Conservation (phyloP, 2,113 vertebrate genomes). For the Bos taurus region ARS-UCD2.0 NC_037328.1:87454501-87455000, state of each 20-base stretch:
- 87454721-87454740: conserved; percentile 1
- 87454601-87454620: background rate
- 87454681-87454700: background rate
- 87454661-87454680: background rate
- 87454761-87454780: background rate
- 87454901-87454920: background rate
- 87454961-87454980: background rate
- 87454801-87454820: background rate
- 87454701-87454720: background rate
- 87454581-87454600: background rate
- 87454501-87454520: background rate
- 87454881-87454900: background rate
- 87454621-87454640: conserved; percentile 8
- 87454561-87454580: background rate
- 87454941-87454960: background rate
- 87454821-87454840: background rate
- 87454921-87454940: background rate
- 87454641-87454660: background rate
- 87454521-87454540: background rate
- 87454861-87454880: background rate
- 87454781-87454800: background rate
- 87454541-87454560: background rate
- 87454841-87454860: background rate
- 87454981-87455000: background rate
- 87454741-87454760: background rate